Conservation (phyloP, 2,888 invertebrate genomes). For the Xestoiulus laeticollis region DNA sequence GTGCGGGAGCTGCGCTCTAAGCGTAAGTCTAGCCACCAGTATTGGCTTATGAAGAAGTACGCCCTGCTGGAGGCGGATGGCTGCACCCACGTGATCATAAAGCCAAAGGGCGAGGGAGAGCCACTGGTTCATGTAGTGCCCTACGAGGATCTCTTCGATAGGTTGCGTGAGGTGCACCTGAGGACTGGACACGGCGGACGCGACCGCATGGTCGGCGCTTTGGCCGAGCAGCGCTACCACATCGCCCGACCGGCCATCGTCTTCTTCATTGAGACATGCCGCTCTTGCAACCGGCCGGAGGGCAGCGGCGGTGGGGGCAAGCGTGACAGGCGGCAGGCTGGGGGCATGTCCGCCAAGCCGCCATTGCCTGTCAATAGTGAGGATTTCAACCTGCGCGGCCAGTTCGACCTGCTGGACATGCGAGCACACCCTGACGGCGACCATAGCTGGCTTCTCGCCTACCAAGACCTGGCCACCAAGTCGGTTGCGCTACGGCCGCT, state of each 20-base stretch:
- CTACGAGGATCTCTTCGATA: constrained; percentile 44
- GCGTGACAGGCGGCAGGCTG: neutral
- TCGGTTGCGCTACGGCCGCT: constrained; percentile 51
- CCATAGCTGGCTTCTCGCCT: constrained; percentile 53
- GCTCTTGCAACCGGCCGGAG: neutral
- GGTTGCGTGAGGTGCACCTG: constrained; percentile 29
- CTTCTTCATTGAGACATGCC: constrained; percentile 39
- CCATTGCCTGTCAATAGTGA: neutral
- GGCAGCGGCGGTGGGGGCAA: neutral
- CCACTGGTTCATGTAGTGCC: constrained; percentile 20
- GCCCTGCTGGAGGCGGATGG: constrained; percentile 11
- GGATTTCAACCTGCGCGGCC: constrained; percentile 51
- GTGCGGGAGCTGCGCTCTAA: constrained; percentile 5
- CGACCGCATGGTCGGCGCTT: neutral
- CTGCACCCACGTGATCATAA: neutral
- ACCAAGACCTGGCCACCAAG: constrained; percentile 56
- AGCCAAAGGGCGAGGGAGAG: neutral
- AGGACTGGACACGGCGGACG: constrained; percentile 48
- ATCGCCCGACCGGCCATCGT: neutral
- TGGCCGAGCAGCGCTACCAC: constrained; percentile 8
- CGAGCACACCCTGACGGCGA: constrained; percentile 51
- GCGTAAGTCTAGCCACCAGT: constrained; percentile 24
- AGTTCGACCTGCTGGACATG: constrained; percentile 55
- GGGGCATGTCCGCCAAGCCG: neutral
- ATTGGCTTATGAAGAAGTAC: constrained; percentile 42